phyloP scores from a whole-genome alignment of 2,888 invertebrate genomes.

The Drosophila subquinaria region DNA sequence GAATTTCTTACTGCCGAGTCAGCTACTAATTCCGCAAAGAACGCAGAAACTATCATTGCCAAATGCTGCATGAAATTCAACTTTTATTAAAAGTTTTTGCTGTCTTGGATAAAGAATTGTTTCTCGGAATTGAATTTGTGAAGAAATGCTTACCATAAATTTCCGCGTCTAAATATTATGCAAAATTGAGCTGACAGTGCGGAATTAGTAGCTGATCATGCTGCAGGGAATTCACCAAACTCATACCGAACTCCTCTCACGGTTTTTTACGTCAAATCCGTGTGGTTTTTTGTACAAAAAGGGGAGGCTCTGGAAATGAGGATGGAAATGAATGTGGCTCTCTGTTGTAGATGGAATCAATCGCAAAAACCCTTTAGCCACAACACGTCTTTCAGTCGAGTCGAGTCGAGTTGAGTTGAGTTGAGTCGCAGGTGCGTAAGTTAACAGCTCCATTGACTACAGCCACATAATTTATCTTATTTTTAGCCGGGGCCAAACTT shows the following conservation, averaged over 20 bases:
- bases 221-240: not conserved
- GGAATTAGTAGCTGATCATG: not conserved
- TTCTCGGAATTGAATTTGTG: too few species aligned
- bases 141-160: too few species aligned
- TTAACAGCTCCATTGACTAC: slow-evolving; percentile 79
- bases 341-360: slow-evolving; percentile 41
- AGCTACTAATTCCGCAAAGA: too few species aligned
- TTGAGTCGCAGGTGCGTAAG: slow-evolving; percentile 69
- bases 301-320: not conserved
- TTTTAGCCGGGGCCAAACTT: slow-evolving; percentile 62
- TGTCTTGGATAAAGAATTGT: too few species aligned
- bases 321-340: slow-evolving; percentile 16
- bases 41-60: too few species aligned
- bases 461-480: slow-evolving; percentile 80
- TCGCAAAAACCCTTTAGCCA: slow-evolving; percentile 49
- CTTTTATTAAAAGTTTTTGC: too few species aligned
- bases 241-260: not conserved
- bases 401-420: slow-evolving; percentile 7
- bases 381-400: slow-evolving; percentile 25
- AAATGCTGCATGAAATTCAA: too few species aligned
- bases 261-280: not conserved
- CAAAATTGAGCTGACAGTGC: not conserved
- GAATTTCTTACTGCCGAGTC: too few species aligned
- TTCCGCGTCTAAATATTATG: too few species aligned
- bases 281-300: too few species aligned